Conservation (phyloP, 1,140 invertebrate genomes). For the Maconellicoccus hirsutus region DNA sequence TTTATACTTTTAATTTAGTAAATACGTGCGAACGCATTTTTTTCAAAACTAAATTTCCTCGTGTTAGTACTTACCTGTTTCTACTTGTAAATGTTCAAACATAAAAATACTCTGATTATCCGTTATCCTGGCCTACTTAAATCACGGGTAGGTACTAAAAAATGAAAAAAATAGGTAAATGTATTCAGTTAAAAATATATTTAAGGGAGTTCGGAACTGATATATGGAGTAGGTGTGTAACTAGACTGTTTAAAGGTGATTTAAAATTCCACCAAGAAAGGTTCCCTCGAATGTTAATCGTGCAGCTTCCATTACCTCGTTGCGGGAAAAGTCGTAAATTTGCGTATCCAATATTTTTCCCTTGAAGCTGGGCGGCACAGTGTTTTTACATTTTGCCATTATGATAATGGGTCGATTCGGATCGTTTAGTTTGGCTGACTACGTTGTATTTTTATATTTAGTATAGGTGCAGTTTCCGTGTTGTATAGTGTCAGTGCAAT, state of each 20-base stretch:
- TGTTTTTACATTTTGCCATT: slow-evolving; percentile 10
- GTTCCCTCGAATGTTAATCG: slow-evolving; percentile 8
- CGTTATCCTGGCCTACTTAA: too few species aligned
- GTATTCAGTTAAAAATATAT: not conserved
- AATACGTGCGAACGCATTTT: too few species aligned
- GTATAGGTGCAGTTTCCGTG: too few species aligned
- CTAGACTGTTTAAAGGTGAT: not conserved
- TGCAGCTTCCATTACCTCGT: not conserved
- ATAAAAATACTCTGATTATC: too few species aligned
- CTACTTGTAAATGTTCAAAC: too few species aligned
- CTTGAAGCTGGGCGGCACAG: not conserved
- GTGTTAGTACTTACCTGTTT: too few species aligned
- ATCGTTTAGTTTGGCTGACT: not conserved
- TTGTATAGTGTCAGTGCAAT: too few species aligned
- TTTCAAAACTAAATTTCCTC: too few species aligned
- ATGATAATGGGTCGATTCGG: not conserved
- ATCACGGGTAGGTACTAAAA: not conserved
- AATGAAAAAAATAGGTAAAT: not conserved
- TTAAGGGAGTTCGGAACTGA: not conserved
- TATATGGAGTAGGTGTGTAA: not conserved
- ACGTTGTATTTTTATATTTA: not conserved
- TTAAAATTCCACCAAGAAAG: slow-evolving; percentile 9
- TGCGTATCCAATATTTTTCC: not conserved
- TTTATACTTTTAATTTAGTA: too few species aligned
- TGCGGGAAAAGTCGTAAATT: not conserved